These are phyloP conservation scores for Cyaniris semiargus DNA, from an alignment of 2,888 invertebrate genomes.

Conservation along the genomic window DNA sequence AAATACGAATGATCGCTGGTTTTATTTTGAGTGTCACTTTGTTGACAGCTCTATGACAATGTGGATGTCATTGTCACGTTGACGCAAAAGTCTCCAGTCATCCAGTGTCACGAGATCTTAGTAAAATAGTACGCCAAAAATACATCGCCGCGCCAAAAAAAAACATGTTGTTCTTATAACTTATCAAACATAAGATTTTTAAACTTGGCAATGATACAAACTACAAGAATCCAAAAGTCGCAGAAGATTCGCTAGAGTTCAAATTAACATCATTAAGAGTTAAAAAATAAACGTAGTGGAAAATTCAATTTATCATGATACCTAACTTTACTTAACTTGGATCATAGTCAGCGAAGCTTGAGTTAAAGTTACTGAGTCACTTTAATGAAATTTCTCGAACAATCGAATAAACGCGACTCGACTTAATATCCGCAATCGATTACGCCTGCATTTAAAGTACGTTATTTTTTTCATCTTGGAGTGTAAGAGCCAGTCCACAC, in stretches of 20 bases:
- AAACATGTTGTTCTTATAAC: too few species aligned
- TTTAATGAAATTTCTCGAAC: conserved; percentile 56
- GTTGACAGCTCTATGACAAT: too few species aligned
- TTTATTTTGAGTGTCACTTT: too few species aligned
- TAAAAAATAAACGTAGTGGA: conserved; percentile 22
- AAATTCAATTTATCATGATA: conserved; percentile 34
- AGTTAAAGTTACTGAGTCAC: conserved; percentile 45
- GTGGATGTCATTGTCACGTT: too few species aligned
- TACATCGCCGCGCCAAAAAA: too few species aligned
- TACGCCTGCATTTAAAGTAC: conserved; percentile 3
- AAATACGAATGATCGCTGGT: too few species aligned
- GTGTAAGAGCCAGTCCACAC: too few species aligned
- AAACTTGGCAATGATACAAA: background rate
- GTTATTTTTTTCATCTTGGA: background rate
- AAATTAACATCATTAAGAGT: conserved; percentile 28
- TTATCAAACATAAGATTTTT: background rate
- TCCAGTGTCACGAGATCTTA: too few species aligned
- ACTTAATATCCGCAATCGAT: conserved; percentile 45
- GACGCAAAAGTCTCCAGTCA: too few species aligned
- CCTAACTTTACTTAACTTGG: conserved; percentile 39
- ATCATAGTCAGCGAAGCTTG: conserved; percentile 41
- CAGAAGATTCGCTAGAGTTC: background rate
- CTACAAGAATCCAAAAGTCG: background rate
- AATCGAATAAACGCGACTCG: conserved; percentile 48
- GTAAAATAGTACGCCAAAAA: too few species aligned